Base-by-base conservation (phyloP, 2,888 invertebrate genomes). In the Cataglyphis cursor region DNA sequence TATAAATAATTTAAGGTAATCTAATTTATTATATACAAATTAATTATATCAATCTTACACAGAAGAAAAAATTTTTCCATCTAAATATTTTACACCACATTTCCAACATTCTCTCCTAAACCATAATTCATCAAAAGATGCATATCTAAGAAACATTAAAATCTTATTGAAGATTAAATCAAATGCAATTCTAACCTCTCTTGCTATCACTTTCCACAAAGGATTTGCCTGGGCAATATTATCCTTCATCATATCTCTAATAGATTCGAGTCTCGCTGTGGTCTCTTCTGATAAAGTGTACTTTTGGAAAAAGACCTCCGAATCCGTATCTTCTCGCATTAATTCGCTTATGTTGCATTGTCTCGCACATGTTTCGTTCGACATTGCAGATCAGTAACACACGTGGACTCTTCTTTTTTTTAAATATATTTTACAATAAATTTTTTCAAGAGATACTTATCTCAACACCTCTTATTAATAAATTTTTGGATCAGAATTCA, bases 281-380 rank as follows among this genome's bases (percentile, higher is more conserved):
- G 87, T 86, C 28, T 75, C 44, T 44, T 80, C 73, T 1, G 91
- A 89, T n/a, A 93, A 57, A 12, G 41, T 21, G 59, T 92, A 92
- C 51, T 86, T 82, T 31, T 85, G 86, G 75, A 91, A 89, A 61
- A 73, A 62, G 66, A 48, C 28, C 12, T 57, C 51, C 1, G 24
- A 51, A 15, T 73, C 64, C 84, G 84, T 88, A 18, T 65, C 59
- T 78, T 73, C 51, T 44, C 59, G 78, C 78, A 80, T 54, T 6
- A 35, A 38, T 12, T 61, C 0, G 12, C 44, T 59, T 28, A 0
- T 3, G 2, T 57, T 41, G 48, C 28, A 1, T 12, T 10, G 15
- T 12, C 10, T 59, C 44, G 57, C 78, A 44, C 57, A 78, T 76
- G 41, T 57, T 65, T 38, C n/a, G 9, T 9, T 54, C 9, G 28